Evolutionary conservation across 2,113 vertebrate species (phyloP).

Genomic region (Leucopternis melanops): DNA sequence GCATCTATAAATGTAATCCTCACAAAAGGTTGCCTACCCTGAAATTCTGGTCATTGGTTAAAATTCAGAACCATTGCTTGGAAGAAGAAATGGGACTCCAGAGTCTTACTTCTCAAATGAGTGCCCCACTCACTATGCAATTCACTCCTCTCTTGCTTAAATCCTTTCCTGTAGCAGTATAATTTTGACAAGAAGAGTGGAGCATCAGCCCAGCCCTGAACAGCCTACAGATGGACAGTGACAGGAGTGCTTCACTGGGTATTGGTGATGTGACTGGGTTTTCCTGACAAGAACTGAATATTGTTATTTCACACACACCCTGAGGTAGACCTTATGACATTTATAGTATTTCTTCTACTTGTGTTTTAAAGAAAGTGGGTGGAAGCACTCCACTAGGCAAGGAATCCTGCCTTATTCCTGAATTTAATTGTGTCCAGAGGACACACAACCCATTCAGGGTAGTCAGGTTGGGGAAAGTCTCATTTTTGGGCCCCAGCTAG

Average conservation of each 20-base stretch:
- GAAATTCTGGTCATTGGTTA: not conserved
- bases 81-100: not conserved
- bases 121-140: not conserved
- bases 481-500: not conserved
- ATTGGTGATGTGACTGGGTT: not conserved
- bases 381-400: not conserved
- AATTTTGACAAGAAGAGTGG: not conserved
- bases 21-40: not conserved
- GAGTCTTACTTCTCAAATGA: not conserved
- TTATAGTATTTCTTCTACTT: not conserved
- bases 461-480: not conserved
- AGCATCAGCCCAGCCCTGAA: not conserved
- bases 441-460: not conserved
- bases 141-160: not conserved
- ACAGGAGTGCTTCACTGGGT: not conserved
- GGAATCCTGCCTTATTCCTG: not conserved
- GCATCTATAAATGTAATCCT: not conserved
- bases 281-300: not conserved
- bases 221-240: not conserved
- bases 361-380: not conserved
- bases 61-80: not conserved
- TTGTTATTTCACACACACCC: not conserved
- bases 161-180: not conserved
- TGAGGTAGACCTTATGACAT: not conserved
- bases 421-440: not conserved